A percentile compares a stretch with the other conserved stretches of the same genome.
Conservation (phyloP, 1,140 invertebrate species). For the Hylaeus volcanicus region DNA sequence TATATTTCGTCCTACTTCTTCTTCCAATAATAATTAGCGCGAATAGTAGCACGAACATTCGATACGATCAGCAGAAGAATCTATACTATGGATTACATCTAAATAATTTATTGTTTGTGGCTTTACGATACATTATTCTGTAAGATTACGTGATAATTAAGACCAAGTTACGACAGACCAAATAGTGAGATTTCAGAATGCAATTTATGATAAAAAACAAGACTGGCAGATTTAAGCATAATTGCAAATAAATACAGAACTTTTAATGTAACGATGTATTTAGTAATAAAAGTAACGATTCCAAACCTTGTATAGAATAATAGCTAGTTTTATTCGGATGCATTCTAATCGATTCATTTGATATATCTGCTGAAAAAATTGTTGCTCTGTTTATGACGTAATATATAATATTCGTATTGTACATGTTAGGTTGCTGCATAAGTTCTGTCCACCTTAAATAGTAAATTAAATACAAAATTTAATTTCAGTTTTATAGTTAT, state of each 20-base stretch:
- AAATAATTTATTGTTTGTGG: neutral
- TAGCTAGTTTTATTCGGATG: conserved; percentile 23
- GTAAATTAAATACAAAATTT: too few species aligned
- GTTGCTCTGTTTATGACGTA: neutral
- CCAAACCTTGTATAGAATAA: conserved; percentile 15
- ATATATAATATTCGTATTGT: conserved; percentile 4
- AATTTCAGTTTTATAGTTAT: too few species aligned
- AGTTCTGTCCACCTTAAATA: too few species aligned
- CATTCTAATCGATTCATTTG: conserved; percentile 1
- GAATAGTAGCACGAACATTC: neutral
- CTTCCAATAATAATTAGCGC: conserved; percentile 15
- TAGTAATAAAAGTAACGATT: conserved; percentile 39
- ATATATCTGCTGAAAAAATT: neutral
- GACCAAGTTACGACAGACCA: conserved; percentile 53
- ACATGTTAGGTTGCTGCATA: too few species aligned
- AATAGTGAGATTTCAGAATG: conserved; percentile 54
- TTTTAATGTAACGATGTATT: conserved; percentile 27
- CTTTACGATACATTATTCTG: conserved; percentile 19
- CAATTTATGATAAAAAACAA: conserved; percentile 40
- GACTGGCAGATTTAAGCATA: conserved; percentile 43
- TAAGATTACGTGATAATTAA: conserved; percentile 47
- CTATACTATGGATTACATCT: neutral
- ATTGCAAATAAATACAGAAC: conserved; percentile 30
- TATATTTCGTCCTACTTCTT: conserved; percentile 19
- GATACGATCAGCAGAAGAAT: neutral